A percentile compares a stretch with the other conserved stretches of the same genome.
phyloP scores from a whole-genome alignment of 2,113 vertebrate genomes.

The Tretioscincus oriximinensis region DNA sequence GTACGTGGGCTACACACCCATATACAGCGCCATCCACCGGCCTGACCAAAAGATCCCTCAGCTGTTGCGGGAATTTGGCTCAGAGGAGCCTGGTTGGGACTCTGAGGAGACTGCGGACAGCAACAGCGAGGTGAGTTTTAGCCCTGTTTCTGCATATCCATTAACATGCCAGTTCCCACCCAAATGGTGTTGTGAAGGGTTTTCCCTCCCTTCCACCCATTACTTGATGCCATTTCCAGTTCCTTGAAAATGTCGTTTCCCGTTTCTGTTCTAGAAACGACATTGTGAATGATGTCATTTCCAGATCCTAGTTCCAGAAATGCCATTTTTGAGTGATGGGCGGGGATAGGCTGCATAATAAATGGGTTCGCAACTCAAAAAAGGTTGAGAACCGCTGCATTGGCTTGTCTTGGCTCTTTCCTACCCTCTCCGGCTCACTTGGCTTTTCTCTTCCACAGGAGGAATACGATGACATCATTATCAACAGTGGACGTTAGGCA shows the following conservation, averaged over 20 bases:
- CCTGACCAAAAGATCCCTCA: conserved; percentile 58
- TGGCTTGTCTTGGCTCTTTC: not conserved
- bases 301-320: too few species aligned
- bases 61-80: conserved; percentile 71
- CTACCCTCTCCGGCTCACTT: not conserved
- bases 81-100: conserved; percentile 59
- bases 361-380: too few species aligned
- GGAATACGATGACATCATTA: conserved; percentile 79
- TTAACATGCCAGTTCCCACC: too few species aligned
- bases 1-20: conserved; percentile 73
- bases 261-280: too few species aligned
- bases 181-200: not conserved
- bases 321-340: not conserved
- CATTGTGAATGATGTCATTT: not conserved
- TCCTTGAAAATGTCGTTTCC: too few species aligned
- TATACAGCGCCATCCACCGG: conserved; percentile 73
- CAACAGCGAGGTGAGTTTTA: conserved; percentile 29
- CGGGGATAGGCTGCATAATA: too few species aligned
- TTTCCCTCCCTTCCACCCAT: not conserved
- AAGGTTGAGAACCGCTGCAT: too few species aligned
- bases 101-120: conserved; percentile 56
- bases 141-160: too few species aligned
- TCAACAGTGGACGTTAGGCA: conserved; percentile 61
- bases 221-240: not conserved
- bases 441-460: conserved; percentile 53